Evolutionary conservation across 1,140 invertebrate genomes (phyloP).

Genomic region (Bombus vancouverensis): DNA sequence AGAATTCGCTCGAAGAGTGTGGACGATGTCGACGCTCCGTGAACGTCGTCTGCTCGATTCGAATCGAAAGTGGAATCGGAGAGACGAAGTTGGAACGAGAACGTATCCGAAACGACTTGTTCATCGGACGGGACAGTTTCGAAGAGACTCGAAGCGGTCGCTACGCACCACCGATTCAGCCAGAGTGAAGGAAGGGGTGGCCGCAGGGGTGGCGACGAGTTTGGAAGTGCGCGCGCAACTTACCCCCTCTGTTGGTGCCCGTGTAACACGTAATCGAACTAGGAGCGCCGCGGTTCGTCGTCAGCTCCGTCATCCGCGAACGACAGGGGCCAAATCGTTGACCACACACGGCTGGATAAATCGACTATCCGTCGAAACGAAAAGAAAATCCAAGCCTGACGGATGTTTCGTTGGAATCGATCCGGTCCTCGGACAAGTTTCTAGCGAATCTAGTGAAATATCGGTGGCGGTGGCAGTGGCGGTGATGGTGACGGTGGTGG

Average conservation of each 20-base stretch:
- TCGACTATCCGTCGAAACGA: neutral
- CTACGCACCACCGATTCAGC: neutral
- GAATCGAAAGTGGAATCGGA: neutral
- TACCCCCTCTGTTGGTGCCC: constrained; percentile 64
- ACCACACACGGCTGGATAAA: constrained; percentile 16
- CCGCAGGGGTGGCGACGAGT: constrained; percentile 53
- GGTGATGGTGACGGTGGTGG: neutral
- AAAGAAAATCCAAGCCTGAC: neutral
- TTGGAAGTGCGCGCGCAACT: constrained; percentile 77
- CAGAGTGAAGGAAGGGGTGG: neutral
- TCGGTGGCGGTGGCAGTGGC: neutral
- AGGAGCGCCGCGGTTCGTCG: constrained; percentile 79
- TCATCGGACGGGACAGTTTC: too few species aligned
- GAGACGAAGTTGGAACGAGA: neutral
- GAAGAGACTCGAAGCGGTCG: neutral
- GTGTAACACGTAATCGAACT: constrained; percentile 80
- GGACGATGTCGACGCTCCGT: too few species aligned
- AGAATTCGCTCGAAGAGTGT: too few species aligned
- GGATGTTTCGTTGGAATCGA: neutral
- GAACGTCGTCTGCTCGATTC: too few species aligned
- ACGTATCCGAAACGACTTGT: neutral
- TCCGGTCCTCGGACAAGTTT: too few species aligned
- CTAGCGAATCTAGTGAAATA: constrained; percentile 10
- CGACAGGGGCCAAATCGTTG: constrained; percentile 56
- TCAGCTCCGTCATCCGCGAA: constrained; percentile 69